phyloP scores from a whole-genome alignment of 2,888 invertebrate genomes.

The Leptinotarsa haldemani region DNA sequence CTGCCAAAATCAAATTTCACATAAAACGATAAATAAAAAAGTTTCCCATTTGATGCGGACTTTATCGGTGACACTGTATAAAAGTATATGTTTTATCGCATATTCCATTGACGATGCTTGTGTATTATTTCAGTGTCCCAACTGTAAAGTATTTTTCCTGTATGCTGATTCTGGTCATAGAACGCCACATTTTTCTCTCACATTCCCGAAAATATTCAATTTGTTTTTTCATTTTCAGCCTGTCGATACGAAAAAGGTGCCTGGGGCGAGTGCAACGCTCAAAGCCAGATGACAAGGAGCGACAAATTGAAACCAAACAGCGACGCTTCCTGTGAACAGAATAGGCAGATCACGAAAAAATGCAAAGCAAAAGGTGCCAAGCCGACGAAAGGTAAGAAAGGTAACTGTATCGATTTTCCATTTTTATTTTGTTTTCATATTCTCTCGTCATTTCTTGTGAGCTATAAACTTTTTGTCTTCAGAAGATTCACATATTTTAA shows the following conservation, averaged over 20 bases:
- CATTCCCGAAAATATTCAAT: neutral
- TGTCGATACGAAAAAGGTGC: constrained; percentile 91
- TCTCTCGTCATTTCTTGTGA: neutral
- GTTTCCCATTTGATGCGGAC: too few relatives aligned
- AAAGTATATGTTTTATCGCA: too few relatives aligned
- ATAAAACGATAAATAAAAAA: too few relatives aligned
- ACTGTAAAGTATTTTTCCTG: too few relatives aligned
- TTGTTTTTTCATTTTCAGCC: constrained; percentile 68
- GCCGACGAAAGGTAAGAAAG: constrained; percentile 72
- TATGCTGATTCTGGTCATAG: neutral
- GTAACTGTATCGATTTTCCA: constrained; percentile 42
- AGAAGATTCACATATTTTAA: too few relatives aligned
- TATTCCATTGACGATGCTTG: too few relatives aligned
- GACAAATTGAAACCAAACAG: constrained; percentile 86
- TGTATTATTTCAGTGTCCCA: too few relatives aligned
- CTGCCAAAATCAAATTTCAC: too few relatives aligned
- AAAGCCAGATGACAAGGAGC: constrained; percentile 84
- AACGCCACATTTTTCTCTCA: neutral
- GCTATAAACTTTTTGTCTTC: neutral
- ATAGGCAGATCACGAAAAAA: constrained; percentile 85
- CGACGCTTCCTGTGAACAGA: constrained; percentile 85
- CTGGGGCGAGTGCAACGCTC: constrained; percentile 85
- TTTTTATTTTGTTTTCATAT: constrained; percentile 5
- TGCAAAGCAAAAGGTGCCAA: constrained; percentile 82
- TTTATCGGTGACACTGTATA: too few relatives aligned